Evolutionary conservation across 1,140 invertebrate genomes (phyloP).

Genomic region (Antheraea mylitta): DNA sequence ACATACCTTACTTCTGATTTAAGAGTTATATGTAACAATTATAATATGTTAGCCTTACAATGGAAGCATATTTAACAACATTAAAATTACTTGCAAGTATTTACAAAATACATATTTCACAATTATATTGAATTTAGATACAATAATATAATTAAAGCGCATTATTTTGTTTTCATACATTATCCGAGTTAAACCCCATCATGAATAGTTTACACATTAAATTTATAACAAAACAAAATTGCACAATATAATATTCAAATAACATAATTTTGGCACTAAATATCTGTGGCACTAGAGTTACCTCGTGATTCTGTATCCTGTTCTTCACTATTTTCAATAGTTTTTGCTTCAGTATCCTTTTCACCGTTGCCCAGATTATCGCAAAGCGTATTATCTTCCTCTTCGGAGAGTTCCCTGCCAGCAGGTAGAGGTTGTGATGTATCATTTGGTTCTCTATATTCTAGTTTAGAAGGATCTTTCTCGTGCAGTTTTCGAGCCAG

Average conservation of each 20-base stretch:
- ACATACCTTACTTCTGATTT: slow-evolving; percentile 50
- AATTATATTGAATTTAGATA: slow-evolving; percentile 56
- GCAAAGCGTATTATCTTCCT: slow-evolving; percentile 58
- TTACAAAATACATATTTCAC: slow-evolving; percentile 61
- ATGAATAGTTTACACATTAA: slow-evolving; percentile 66
- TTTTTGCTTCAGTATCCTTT: slow-evolving; percentile 66
- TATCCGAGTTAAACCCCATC: slow-evolving; percentile 59
- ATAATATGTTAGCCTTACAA: slow-evolving; percentile 62
- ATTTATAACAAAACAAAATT: slow-evolving; percentile 76
- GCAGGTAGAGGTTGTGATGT: slow-evolving; percentile 34
- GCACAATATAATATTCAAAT: slow-evolving; percentile 77
- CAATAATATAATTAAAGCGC: slow-evolving; percentile 71
- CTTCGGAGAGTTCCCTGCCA: slow-evolving; percentile 65
- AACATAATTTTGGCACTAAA: slow-evolving; percentile 80
- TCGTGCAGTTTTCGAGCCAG: slow-evolving; percentile 91
- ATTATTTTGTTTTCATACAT: slow-evolving; percentile 70
- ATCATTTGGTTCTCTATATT: slow-evolving; percentile 79
- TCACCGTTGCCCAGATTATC: slow-evolving; percentile 58
- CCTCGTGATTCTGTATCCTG: slow-evolving; percentile 64
- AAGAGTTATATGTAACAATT: slow-evolving; percentile 58
- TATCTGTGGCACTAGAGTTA: slow-evolving; percentile 80
- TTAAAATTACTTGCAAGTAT: slow-evolving; percentile 70
- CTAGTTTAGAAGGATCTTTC: slow-evolving; percentile 88
- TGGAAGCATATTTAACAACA: slow-evolving; percentile 74
- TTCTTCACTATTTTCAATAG: slow-evolving; percentile 64